These are phyloP conservation scores for Thalassophryne amazonica DNA, from an alignment of 2,797 vertebrate species.

Conservation along the genomic window DNA sequence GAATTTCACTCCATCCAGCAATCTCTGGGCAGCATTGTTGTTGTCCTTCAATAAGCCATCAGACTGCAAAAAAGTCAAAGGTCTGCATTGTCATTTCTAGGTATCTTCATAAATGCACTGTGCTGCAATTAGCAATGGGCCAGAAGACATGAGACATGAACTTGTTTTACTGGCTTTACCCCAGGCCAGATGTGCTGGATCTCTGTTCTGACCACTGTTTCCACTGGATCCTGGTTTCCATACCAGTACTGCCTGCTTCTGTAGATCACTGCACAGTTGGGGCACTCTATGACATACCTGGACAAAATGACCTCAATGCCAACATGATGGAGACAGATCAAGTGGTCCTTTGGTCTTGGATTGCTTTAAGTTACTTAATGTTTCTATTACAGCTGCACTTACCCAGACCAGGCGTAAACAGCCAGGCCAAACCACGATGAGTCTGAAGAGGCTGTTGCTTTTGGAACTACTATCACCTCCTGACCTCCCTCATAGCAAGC, in stretches of 20 bases:
- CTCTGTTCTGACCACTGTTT: constrained; percentile 96
- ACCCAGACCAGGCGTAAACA: constrained; percentile 99
- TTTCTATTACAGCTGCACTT: constrained; percentile 63
- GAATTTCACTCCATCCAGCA: constrained; percentile 95
- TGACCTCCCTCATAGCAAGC: constrained; percentile 96
- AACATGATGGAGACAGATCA: not conserved
- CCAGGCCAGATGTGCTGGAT: constrained; percentile 98
- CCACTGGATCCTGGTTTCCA: constrained; percentile 97
- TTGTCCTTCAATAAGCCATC: constrained; percentile 98
- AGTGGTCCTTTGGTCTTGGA: not conserved
- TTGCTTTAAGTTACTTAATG: not conserved
- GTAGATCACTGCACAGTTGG: constrained; percentile 95
- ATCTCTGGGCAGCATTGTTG: constrained; percentile 96
- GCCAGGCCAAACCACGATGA: constrained; percentile 98
- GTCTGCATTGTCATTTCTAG: not conserved
- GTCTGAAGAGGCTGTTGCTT: constrained; percentile 97
- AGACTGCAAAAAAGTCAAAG: constrained; percentile 68
- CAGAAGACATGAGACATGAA: constrained; percentile 1
- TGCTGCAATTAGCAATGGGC: not conserved
- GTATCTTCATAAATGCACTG: not conserved
- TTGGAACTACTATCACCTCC: constrained; percentile 96
- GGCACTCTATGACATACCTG: constrained; percentile 97
- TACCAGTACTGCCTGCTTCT: constrained; percentile 98
- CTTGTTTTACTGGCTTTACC: constrained; percentile 74
- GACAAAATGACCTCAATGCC: not conserved